A percentile compares a stretch with the other conserved stretches of the same genome.
Evolutionary conservation across 92 coral and sea anemone genomes (phyloP).

Genomic region (Epizoanthus ramosus): DNA sequence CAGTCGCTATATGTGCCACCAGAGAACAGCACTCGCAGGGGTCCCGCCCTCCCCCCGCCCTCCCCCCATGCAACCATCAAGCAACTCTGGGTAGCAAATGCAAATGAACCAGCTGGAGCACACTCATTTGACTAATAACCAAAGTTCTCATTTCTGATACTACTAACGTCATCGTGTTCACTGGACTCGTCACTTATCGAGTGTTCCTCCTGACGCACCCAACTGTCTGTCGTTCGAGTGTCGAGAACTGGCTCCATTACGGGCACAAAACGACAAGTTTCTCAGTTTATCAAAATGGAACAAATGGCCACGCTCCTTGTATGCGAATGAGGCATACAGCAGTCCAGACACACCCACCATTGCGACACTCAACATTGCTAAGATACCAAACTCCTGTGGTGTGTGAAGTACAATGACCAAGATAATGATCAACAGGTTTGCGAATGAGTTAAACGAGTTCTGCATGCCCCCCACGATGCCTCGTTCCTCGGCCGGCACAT

Average conservation of each 20-base stretch:
- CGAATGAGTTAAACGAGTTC: slow-evolving; percentile 74
- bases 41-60: too few relatives aligned
- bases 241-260: slow-evolving; percentile 46
- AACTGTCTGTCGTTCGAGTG: slow-evolving; percentile 8
- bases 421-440: slow-evolving; percentile 70
- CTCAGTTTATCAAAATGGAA: slow-evolving; percentile 82
- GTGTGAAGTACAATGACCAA: slow-evolving; percentile 81
- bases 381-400: slow-evolving; percentile 81
- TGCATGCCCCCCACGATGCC: slow-evolving; percentile 97
- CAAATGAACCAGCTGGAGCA: too few relatives aligned
- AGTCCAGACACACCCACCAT: slow-evolving; percentile 82
- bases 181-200: neutral
- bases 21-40: too few relatives aligned
- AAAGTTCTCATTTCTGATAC: slow-evolving; percentile 31
- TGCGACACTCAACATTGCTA: slow-evolving; percentile 80
- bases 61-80: too few relatives aligned
- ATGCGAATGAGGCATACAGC: slow-evolving; percentile 83
- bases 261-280: slow-evolving; percentile 43
- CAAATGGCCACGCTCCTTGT: slow-evolving; percentile 84
- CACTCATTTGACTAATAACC: neutral
- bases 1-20: too few relatives aligned
- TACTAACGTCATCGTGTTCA: neutral
- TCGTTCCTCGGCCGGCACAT: slow-evolving; percentile 83
- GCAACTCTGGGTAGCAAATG: too few relatives aligned
- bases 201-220: slow-evolving; percentile 22